Evolutionary conservation across 2,888 invertebrate species (phyloP).

Genomic region (Polydrusus pterygomalis): DNA sequence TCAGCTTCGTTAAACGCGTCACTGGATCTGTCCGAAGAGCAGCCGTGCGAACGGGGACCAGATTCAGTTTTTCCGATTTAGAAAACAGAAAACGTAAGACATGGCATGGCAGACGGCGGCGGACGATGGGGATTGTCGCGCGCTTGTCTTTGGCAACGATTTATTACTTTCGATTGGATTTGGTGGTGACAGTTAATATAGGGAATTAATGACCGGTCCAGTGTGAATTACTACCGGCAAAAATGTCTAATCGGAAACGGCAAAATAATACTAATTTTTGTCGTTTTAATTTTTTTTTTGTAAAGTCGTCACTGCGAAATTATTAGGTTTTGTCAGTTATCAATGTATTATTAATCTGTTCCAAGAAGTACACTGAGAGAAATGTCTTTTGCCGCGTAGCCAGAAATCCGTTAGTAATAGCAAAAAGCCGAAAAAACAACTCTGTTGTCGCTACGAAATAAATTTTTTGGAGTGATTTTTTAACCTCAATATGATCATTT

Average conservation of each 20-base stretch:
- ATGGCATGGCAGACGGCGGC: constrained; percentile 44
- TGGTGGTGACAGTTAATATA: constrained; percentile 64
- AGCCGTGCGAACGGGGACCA: constrained; percentile 66
- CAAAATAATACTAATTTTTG: no score
- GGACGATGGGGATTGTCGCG: constrained; percentile 59
- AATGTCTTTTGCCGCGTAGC: no score
- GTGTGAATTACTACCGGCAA: constrained; percentile 2
- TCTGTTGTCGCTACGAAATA: no score
- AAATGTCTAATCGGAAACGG: background rate
- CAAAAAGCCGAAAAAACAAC: no score
- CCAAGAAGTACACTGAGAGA: no score
- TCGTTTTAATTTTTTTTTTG: no score
- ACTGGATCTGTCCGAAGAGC: constrained; percentile 63
- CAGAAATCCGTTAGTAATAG: no score
- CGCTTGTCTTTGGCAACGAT: constrained; percentile 67
- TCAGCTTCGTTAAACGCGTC: constrained; percentile 64
- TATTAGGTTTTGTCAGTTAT: no score
- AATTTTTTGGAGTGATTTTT: no score
- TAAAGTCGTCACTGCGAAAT: no score
- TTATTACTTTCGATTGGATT: constrained; percentile 60
- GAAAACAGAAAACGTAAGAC: constrained; percentile 60
- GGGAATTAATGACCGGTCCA: constrained; percentile 41
- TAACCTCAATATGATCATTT: no score
- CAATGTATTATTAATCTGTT: no score
- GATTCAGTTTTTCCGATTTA: constrained; percentile 67